Conservation (phyloP, 2,113 vertebrate genomes). For the Anarrhichthys ocellatus region DNA sequence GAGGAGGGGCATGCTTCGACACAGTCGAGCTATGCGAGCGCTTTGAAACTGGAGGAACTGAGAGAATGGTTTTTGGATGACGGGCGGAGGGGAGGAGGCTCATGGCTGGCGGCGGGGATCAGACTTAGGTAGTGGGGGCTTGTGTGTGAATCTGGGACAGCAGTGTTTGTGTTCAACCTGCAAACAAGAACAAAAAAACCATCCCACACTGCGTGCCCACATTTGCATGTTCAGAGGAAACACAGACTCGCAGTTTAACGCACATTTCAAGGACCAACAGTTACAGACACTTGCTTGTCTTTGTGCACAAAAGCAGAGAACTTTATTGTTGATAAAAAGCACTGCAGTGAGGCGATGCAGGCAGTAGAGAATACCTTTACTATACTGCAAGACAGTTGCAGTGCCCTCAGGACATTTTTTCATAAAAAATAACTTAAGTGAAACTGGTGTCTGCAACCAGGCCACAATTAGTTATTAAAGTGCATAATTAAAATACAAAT, state of each 20-base stretch:
- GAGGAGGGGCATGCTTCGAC: conserved; percentile 65
- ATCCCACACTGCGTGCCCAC: conserved; percentile 13
- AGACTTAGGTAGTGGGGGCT: conserved; percentile 40
- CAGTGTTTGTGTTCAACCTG: conserved; percentile 67
- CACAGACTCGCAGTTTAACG: conserved; percentile 34
- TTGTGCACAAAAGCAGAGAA: conserved; percentile 19
- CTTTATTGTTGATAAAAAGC: conserved; percentile 22
- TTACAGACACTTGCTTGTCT: conserved; percentile 16
- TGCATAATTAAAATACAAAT: conserved; percentile 36
- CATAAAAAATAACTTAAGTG: conserved; percentile 30
- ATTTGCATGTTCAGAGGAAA: conserved; percentile 52
- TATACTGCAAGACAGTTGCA: conserved; percentile 9
- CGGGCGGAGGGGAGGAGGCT: conserved; percentile 50
- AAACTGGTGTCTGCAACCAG: conserved; percentile 36
- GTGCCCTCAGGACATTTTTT: conserved; percentile 22
- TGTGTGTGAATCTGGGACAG: conserved; percentile 63
- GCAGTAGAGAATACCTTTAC: conserved; percentile 26
- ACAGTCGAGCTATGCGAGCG: conserved; percentile 67
- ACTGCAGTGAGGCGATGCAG: conserved; percentile 15
- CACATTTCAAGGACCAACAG: conserved; percentile 41
- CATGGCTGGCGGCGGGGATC: conserved; percentile 46
- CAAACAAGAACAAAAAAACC: conserved; percentile 57
- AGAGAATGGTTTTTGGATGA: conserved; percentile 49
- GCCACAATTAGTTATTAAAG: conserved; percentile 10
- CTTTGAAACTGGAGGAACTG: conserved; percentile 62